Evolutionary conservation across 2,797 vertebrate genomes (phyloP).

Genomic region (Lates japonicus): DNA sequence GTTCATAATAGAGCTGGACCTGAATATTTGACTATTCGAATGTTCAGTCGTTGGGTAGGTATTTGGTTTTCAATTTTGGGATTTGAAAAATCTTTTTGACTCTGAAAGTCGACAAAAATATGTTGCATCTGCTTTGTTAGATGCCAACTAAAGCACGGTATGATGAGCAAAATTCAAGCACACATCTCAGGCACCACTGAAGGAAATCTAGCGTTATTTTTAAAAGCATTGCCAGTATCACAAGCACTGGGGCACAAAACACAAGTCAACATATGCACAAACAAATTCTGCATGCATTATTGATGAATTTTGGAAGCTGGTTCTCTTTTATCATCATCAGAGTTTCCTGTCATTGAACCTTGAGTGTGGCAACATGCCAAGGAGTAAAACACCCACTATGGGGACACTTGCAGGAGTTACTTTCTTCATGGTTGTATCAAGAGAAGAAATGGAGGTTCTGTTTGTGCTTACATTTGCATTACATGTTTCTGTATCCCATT

Average conservation of each 20-base stretch:
- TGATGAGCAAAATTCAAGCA: constrained; percentile 4
- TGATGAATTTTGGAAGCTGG: constrained; percentile 58
- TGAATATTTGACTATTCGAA: neutral
- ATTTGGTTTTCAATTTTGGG: no score
- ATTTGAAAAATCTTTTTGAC: no score
- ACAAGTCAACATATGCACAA: constrained; percentile 63
- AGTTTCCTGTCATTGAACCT: constrained; percentile 58
- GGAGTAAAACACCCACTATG: constrained; percentile 24
- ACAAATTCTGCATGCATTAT: constrained; percentile 70
- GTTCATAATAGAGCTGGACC: no score
- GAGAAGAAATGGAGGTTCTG: constrained; percentile 20
- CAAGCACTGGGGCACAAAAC: constrained; percentile 32
- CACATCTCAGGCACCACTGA: constrained; percentile 1
- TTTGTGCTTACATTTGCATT: constrained; percentile 33
- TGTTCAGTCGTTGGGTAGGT: no score
- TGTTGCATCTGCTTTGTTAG: neutral
- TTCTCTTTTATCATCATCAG: constrained; percentile 62
- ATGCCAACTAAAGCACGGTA: constrained; percentile 9
- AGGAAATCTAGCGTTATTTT: constrained; percentile 17
- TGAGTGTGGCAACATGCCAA: constrained; percentile 40
- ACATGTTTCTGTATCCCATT: constrained; percentile 3
- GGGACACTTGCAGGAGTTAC: constrained; percentile 14
- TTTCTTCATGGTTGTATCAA: constrained; percentile 14
- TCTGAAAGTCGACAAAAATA: no score
- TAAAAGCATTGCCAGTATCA: constrained; percentile 26